These are phyloP conservation scores for Epicauta chinensis DNA, from an alignment of 1,140 invertebrate species.

Conservation along the genomic window DNA sequence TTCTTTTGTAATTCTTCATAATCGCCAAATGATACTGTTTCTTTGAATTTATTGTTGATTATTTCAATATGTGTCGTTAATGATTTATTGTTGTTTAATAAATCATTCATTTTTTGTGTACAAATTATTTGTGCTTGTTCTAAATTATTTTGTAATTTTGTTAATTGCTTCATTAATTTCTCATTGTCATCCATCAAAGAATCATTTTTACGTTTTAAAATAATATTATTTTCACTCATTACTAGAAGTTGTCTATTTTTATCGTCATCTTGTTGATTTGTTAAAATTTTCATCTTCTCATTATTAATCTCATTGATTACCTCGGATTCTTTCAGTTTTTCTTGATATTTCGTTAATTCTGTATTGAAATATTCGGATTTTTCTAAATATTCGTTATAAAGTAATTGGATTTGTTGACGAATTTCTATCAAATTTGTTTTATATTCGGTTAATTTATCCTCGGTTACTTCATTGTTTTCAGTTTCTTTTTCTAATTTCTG, in stretches of 20 bases:
- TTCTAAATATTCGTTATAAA: conserved; percentile 31
- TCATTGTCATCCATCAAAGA: conserved; percentile 20
- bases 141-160: conserved; percentile 36
- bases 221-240: conserved; percentile 6
- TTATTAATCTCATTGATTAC: conserved; percentile 17
- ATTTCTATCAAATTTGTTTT: conserved; percentile 24
- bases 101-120: conserved; percentile 35
- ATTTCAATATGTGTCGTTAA: conserved; percentile 33
- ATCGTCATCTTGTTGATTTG: conserved; percentile 9
- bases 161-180: conserved; percentile 36
- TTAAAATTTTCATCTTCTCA: conserved; percentile 17
- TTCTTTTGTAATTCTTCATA: conserved; percentile 37
- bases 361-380: conserved; percentile 19
- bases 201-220: conserved; percentile 10
- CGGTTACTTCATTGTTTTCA: conserved; percentile 1
- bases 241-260: not conserved
- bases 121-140: conserved; percentile 33
- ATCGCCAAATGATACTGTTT: conserved; percentile 32
- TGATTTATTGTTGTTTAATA: conserved; percentile 34
- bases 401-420: conserved; percentile 26
- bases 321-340: conserved; percentile 10
- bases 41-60: conserved; percentile 36
- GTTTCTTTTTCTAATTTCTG: conserved; percentile 8
- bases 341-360: conserved; percentile 1
- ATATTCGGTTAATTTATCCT: conserved; percentile 7